phyloP scores from a whole-genome alignment of 2,113 vertebrate genomes.

The Arothron firmamentum region DNA sequence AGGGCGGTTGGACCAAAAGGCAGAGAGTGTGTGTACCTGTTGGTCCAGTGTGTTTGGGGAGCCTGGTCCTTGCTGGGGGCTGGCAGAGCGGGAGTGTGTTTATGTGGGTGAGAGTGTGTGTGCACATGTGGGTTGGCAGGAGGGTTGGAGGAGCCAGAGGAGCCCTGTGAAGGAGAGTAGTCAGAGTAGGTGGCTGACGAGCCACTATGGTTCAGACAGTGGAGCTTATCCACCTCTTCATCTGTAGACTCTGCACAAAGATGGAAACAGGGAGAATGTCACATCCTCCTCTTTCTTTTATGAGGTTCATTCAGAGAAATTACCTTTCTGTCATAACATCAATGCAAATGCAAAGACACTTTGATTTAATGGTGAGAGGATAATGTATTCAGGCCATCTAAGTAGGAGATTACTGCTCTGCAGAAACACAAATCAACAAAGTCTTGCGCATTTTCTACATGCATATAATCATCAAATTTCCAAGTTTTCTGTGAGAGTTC shows the following conservation, averaged over 20 bases:
- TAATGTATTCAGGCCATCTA: not conserved
- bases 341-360: not conserved
- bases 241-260: conserved; percentile 88
- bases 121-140: conserved; percentile 74
- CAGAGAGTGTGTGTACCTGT: conserved; percentile 78
- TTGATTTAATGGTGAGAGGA: not conserved
- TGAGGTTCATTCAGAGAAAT: not conserved
- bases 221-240: conserved; percentile 96
- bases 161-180: conserved; percentile 98
- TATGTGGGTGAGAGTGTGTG: conserved; percentile 41
- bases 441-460: too few species aligned
- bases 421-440: too few species aligned
- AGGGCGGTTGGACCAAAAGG: not conserved
- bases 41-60: conserved; percentile 94
- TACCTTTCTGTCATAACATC: not conserved
- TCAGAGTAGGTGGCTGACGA: conserved; percentile 99
- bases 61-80: conserved; percentile 87
- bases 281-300: conserved; percentile 5
- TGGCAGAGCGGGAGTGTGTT: conserved; percentile 79
- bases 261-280: conserved; percentile 28
- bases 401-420: not conserved
- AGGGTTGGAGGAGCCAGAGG: conserved; percentile 93
- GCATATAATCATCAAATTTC: too few species aligned
- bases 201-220: conserved; percentile 98
- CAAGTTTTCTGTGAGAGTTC: too few species aligned